phyloP scores from a whole-genome alignment of 2,113 vertebrate genomes.

The Eurypyga helias region DNA sequence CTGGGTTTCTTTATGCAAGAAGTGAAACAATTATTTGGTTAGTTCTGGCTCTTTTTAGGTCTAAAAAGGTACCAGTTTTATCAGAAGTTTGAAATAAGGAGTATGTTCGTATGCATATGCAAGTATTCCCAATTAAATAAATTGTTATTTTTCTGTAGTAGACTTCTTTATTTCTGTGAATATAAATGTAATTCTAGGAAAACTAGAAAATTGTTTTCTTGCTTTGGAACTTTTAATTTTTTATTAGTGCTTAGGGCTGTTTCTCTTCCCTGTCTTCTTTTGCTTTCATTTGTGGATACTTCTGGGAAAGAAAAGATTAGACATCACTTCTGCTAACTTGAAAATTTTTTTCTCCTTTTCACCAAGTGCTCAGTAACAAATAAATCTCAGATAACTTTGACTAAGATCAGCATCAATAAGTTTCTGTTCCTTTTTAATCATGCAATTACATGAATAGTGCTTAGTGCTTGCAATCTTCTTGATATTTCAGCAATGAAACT shows the following conservation, averaged over 20 bases:
- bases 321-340: not conserved
- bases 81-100: not conserved
- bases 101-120: not conserved
- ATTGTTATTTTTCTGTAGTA: not conserved
- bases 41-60: not conserved
- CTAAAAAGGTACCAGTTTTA: not conserved
- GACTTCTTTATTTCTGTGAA: not conserved
- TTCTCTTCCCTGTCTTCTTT: not conserved
- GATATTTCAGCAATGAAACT: not conserved
- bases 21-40: not conserved
- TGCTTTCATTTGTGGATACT: not conserved
- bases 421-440: not conserved
- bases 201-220: not conserved
- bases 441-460: no score
- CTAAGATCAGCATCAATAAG: not conserved
- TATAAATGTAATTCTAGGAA: not conserved
- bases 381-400: not conserved
- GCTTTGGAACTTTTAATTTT: not conserved
- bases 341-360: not conserved
- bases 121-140: not conserved
- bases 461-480: not conserved
- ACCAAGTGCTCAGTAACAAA: not conserved
- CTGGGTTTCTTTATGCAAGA: not conserved
- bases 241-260: not conserved
- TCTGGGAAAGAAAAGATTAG: not conserved